Evolutionary conservation across 1,140 invertebrate species (phyloP).

Genomic region (Trigoniulus corallinus): DNA sequence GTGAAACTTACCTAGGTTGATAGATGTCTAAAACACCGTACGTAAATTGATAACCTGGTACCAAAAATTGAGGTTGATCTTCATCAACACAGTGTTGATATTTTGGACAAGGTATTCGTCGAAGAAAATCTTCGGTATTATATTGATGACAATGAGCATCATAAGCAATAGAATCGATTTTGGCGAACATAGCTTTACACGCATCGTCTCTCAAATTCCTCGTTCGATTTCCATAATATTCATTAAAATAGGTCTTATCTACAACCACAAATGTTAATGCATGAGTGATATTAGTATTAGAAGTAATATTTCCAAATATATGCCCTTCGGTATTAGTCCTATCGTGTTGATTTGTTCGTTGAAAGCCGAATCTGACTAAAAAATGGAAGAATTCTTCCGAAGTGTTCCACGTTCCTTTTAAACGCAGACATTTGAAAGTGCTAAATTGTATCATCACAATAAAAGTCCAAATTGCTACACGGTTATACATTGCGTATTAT

Average conservation of each 20-base stretch:
- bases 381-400: conserved; percentile 65
- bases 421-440: no score
- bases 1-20: conserved; percentile 47
- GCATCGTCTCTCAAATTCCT: conserved; percentile 41
- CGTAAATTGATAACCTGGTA: conserved; percentile 79
- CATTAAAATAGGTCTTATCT: conserved; percentile 67
- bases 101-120: conserved; percentile 67
- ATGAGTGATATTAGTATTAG: conserved; percentile 39
- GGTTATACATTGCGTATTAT: no score
- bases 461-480: no score
- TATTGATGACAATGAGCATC: conserved; percentile 64
- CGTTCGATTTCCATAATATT: conserved; percentile 66
- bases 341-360: conserved; percentile 76
- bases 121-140: conserved; percentile 62
- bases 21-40: conserved; percentile 74
- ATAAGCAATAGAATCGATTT: conserved; percentile 62
- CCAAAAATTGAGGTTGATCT: conserved; percentile 62
- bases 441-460: no score
- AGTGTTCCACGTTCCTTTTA: conserved; percentile 25
- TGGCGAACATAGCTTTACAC: conserved; percentile 69
- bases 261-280: conserved; percentile 71
- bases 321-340: conserved; percentile 71
- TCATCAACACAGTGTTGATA: conserved; percentile 69
- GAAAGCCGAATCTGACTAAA: conserved; percentile 86
- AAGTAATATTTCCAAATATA: conserved; percentile 85